Conservation (phyloP, 2,797 vertebrate genomes). For the Eremophila alpestris region DNA sequence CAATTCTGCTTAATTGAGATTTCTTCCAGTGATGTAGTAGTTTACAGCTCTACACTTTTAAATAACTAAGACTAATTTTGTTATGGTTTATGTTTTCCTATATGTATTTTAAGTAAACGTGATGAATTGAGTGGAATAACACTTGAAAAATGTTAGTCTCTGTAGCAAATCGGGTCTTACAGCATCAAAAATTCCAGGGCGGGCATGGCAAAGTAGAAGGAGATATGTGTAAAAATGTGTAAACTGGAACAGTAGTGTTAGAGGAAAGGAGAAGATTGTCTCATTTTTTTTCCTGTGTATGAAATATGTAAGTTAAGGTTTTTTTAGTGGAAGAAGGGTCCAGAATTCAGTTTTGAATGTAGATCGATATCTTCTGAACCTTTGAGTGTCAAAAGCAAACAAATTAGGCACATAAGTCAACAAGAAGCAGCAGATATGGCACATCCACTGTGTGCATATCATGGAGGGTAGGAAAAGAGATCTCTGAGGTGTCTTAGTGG, state of each 20-base stretch:
- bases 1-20: constrained; percentile 65
- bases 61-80: constrained; percentile 56
- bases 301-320: neutral
- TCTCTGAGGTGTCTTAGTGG: neutral
- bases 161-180: neutral
- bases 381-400: neutral
- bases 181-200: neutral
- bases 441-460: rapidly evolving
- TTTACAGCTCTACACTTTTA: constrained; percentile 52
- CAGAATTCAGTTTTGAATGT: neutral
- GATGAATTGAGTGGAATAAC: neutral
- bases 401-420: rapidly evolving
- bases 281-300: rapidly evolving
- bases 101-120: constrained; percentile 43
- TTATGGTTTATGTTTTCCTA: constrained; percentile 31
- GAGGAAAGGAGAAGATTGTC: neutral
- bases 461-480: neutral
- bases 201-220: neutral
- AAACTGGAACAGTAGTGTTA: neutral
- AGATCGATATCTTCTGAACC: neutral
- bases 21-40: constrained; percentile 40
- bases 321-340: neutral
- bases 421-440: rapidly evolving
- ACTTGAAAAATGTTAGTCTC: neutral
- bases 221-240: neutral